Conservation (phyloP, 2,113 vertebrate genomes). For the Cisticola juncidis region DNA sequence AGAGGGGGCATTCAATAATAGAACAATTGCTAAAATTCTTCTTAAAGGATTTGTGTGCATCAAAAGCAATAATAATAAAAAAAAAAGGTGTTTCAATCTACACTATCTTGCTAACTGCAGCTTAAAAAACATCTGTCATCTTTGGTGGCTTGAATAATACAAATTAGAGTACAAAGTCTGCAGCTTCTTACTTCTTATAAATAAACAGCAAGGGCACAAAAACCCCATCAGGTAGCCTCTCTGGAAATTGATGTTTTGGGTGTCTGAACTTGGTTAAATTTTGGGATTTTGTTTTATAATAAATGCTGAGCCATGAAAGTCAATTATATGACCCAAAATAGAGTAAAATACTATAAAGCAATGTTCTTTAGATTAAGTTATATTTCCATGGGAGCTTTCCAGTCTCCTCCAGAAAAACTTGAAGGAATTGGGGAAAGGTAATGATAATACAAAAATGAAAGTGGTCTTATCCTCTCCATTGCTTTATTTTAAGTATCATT, state of each 20-base stretch:
- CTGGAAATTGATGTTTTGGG: not conserved
- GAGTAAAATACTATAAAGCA: not conserved
- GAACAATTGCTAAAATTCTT: conserved; percentile 65
- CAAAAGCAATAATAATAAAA: conserved; percentile 54
- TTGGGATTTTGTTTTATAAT: not conserved
- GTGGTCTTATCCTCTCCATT: not conserved
- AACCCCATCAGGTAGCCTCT: not conserved
- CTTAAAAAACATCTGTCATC: conserved; percentile 40
- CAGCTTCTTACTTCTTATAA: conserved; percentile 8
- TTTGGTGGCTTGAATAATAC: conserved; percentile 25
- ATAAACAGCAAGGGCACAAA: not conserved
- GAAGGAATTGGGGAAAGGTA: not conserved
- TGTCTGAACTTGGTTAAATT: not conserved
- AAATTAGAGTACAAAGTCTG: conserved; percentile 20
- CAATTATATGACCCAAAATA: not conserved
- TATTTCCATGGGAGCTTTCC: not conserved
- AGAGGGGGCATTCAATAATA: conserved; percentile 37
- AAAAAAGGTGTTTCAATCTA: conserved; percentile 50
- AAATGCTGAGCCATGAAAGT: not conserved
- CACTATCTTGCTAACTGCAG: conserved; percentile 18
- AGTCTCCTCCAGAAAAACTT: not conserved
- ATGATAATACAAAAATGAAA: not conserved
- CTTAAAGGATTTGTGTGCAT: conserved; percentile 56
- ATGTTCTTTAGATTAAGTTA: not conserved
- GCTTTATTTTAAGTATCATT: not conserved